Evolutionary conservation across 2,797 vertebrate species (phyloP).

Genomic region (Loriculus beryllinus): DNA sequence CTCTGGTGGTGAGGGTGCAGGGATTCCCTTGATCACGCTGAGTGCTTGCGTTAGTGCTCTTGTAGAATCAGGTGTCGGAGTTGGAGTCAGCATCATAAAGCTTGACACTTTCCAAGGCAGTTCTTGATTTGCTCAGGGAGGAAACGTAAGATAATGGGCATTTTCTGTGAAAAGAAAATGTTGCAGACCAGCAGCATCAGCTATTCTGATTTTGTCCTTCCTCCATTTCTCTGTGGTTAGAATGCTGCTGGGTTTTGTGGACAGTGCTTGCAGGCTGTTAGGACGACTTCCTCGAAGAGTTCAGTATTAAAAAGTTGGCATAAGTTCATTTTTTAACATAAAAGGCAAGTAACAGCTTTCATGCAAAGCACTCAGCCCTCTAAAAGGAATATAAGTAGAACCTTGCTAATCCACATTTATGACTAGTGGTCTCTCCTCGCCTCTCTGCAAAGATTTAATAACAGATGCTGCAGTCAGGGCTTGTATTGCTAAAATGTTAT

Average conservation of each 20-base stretch:
- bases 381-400: neutral
- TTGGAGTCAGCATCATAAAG: neutral
- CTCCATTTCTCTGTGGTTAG: neutral
- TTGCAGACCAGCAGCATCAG: neutral
- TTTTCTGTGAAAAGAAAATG: neutral
- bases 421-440: slow-evolving; percentile 11
- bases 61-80: neutral
- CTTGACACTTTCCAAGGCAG: neutral
- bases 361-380: neutral
- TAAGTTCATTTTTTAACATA: neutral
- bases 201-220: neutral
- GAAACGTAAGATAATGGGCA: neutral
- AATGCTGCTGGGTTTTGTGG: neutral
- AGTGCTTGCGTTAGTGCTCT: neutral
- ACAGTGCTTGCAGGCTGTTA: neutral
- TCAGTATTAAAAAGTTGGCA: neutral
- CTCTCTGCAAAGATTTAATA: slow-evolving; percentile 60
- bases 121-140: slow-evolving; percentile 1
- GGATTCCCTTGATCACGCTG: neutral
- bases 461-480: slow-evolving; percentile 44
- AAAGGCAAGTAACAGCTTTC: slow-evolving; percentile 11
- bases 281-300: neutral
- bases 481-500: slow-evolving; percentile 45
- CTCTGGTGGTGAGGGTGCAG: neutral
- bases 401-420: slow-evolving; percentile 47